phyloP scores from a whole-genome alignment of 2,797 vertebrate species.

The Podarcis siculus region DNA sequence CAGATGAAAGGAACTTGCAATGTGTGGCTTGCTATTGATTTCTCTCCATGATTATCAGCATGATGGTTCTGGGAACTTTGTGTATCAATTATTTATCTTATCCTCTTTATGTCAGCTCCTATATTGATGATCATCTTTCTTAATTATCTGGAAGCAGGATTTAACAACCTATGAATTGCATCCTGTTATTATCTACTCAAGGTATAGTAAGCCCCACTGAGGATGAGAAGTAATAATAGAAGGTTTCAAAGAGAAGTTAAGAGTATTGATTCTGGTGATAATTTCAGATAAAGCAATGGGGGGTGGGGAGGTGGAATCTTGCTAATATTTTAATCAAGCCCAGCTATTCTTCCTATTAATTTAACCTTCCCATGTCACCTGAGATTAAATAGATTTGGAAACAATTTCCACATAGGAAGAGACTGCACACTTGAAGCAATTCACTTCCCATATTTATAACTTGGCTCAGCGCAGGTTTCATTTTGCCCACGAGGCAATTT shows the following conservation, averaged over 20 bases:
- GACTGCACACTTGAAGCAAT: too few species aligned
- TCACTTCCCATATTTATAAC: not conserved
- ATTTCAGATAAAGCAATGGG: not conserved
- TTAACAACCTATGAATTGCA: not conserved
- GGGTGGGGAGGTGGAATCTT: not conserved
- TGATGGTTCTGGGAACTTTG: not conserved
- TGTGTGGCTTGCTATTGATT: constrained; percentile 6
- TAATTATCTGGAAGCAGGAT: not conserved
- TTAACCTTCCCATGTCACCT: not conserved
- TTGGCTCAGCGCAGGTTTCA: too few species aligned
- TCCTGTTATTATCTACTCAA: not conserved
- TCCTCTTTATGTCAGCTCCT: constrained; percentile 1
- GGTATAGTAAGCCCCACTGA: not conserved
- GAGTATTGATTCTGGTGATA: not conserved
- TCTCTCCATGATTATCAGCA: not conserved
- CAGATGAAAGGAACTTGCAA: not conserved
- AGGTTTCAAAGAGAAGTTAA: not conserved
- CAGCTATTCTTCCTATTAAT: not conserved
- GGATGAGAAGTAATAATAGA: not conserved
- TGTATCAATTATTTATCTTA: not conserved
- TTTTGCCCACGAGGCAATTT: too few species aligned
- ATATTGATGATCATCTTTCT: not conserved
- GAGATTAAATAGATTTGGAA: constrained; percentile 2
- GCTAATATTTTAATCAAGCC: constrained; percentile 3
- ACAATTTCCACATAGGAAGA: not conserved